A percentile compares a stretch with the other conserved stretches of the same genome.
These are phyloP conservation scores for Crossaster papposus DNA, from an alignment of 53 echinoderm and acorn worm species.

Conservation along the genomic window DNA sequence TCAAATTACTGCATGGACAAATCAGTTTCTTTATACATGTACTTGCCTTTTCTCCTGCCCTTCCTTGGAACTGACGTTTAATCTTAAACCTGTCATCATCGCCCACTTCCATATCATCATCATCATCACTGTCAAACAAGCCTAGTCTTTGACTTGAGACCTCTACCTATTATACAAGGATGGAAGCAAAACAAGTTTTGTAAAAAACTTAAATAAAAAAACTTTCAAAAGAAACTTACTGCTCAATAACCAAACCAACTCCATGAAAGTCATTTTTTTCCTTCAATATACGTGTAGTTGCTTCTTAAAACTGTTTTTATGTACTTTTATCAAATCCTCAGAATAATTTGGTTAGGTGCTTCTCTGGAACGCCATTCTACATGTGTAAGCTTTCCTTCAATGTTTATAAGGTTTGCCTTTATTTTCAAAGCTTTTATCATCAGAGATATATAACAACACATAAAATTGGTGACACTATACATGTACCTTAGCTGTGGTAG, in stretches of 20 bases:
- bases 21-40: neutral
- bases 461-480: no score
- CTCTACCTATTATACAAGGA: neutral
- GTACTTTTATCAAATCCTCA: no score
- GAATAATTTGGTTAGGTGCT: no score
- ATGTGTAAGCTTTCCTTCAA: no score
- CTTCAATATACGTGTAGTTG: no score
- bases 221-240: neutral
- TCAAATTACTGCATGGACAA: neutral
- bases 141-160: neutral
- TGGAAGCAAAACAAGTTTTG: no score
- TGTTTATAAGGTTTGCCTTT: no score
- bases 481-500: neutral
- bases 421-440: no score
- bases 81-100: slow-evolving; percentile 72
- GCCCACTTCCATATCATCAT: slow-evolving; percentile 37
- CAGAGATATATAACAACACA: no score
- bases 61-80: slow-evolving; percentile 90
- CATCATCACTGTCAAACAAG: slow-evolving; percentile 63
- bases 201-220: neutral
- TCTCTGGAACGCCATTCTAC: no score
- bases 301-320: no score
- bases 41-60: slow-evolving; percentile 79
- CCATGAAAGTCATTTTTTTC: no score
- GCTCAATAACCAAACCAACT: neutral